Conservation (phyloP, 2,113 vertebrate genomes). For the Penelope pileata region DNA sequence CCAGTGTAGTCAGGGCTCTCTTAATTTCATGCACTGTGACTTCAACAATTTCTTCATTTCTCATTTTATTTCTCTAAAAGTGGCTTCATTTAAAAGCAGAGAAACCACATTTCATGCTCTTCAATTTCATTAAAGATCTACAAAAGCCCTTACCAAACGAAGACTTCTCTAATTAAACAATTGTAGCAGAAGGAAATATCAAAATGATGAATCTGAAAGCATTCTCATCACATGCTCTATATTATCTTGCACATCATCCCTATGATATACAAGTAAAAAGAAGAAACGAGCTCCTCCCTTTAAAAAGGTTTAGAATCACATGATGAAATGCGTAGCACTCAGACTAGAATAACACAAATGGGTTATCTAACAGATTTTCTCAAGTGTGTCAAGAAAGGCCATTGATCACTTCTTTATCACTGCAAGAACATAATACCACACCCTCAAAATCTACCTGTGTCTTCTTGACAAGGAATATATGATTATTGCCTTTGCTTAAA, state of each 20-base stretch:
- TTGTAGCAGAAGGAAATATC: conserved; percentile 75
- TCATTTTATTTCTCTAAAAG: conserved; percentile 82
- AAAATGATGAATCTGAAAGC: conserved; percentile 73
- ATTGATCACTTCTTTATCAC: not conserved
- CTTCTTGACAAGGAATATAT: not conserved
- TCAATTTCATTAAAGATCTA: conserved; percentile 83
- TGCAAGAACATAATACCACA: not conserved
- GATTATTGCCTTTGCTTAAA: not conserved
- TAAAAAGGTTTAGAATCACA: conserved; percentile 15
- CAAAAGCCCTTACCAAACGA: conserved; percentile 76
- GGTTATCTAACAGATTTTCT: not conserved
- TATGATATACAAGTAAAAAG: not conserved
- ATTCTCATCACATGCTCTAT: conserved; percentile 33
- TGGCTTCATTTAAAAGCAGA: conserved; percentile 80
- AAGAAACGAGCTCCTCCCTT: not conserved
- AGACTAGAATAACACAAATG: not conserved
- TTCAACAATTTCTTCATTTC: conserved; percentile 81
- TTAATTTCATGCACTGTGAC: conserved; percentile 86
- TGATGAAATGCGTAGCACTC: not conserved
- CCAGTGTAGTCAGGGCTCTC: conserved; percentile 70
- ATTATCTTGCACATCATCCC: conserved; percentile 42
- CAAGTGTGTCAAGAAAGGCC: not conserved
- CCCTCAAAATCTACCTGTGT: not conserved
- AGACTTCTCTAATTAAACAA: conserved; percentile 78
- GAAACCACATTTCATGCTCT: conserved; percentile 84